phyloP scores from a whole-genome alignment of 2,113 vertebrate species.

The Epinephelus lanceolatus region DNA sequence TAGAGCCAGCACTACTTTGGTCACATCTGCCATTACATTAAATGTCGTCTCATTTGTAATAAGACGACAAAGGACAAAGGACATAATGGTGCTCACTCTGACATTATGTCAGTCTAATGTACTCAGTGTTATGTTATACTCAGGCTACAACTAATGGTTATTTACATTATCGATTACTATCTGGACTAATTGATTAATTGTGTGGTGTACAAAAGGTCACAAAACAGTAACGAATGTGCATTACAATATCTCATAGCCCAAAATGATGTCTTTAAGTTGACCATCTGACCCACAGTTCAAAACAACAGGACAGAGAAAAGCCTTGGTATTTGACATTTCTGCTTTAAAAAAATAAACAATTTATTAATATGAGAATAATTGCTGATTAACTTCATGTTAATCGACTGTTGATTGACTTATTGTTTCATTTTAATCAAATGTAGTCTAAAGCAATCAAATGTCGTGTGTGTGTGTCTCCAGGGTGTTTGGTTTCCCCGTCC shows the following conservation, averaged over 20 bases:
- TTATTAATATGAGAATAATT: not conserved
- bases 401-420: not conserved
- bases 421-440: not conserved
- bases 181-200: not conserved
- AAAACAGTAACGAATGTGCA: not conserved
- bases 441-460: not conserved
- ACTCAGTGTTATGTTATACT: too few relatives aligned
- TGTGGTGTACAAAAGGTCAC: not conserved
- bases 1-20: too few relatives aligned
- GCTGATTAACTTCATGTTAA: not conserved
- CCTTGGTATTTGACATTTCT: too few relatives aligned
- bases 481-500: constrained; percentile 98
- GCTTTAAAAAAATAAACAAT: not conserved
- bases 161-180: not conserved
- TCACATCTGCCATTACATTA: too few relatives aligned
- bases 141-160: not conserved
- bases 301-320: not conserved
- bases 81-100: too few relatives aligned
- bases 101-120: too few relatives aligned
- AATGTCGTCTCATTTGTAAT: too few relatives aligned
- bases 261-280: not conserved
- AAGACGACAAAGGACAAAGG: too few relatives aligned
- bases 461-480: constrained; percentile 72
- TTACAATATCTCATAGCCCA: not conserved
- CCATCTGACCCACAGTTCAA: too few relatives aligned